Base-by-base conservation (phyloP, 2,113 vertebrate species). In the Nothoprocta perdicaria region DNA sequence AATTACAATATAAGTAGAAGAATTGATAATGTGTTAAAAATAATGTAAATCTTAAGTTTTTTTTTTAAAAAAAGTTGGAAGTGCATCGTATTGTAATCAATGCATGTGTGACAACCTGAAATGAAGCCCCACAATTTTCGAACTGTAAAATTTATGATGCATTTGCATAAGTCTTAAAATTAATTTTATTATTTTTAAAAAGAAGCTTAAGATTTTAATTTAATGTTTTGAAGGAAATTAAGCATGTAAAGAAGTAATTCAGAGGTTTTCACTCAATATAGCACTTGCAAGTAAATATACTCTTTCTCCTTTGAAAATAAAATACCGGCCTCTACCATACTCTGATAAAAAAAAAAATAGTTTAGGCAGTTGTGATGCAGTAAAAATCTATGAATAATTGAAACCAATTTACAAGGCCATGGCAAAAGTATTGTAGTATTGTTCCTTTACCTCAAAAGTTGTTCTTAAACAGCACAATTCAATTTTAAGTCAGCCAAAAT, bases 271-370 rank as follows among this genome's bases (percentile, higher is more conserved):
- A 84, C 80, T 91, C 89, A 62, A 72, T 58, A 23, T 77, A 58
- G 48, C 35, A 13, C 48, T 50, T 50, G 48, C 48, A 50, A 50
- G 2, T n/a, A n/a, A n/a, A n/a, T n/a, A n/a, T n/a, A n/a, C n/a
- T n/a, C n/a, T n/a, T n/a, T n/a, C n/a, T n/a, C n/a, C n/a, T n/a
- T n/a, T n/a, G n/a, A n/a, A n/a, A n/a, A n/a, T n/a, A n/a, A n/a
- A n/a, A n/a, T n/a, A n/a, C n/a, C n/a, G n/a, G n/a, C n/a, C n/a
- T n/a, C n/a, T n/a, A n/a, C n/a, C 35, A 38, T 38, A 29, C 67
- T 55, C 84, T 88, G 85, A 89, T 19, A 96, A 95, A 94, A 90
- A 71, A 95, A 72, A 95, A 97, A 97, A 91, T 93, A 90, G 65
- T 55, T 62, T n/a, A 93, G 58, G 95, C 88, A 89, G 82, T 63